These are phyloP conservation scores for Beroe forskalii DNA, from an alignment of 37 sponge, comb jelly and placozoan genomes.

Conservation along the genomic window DNA sequence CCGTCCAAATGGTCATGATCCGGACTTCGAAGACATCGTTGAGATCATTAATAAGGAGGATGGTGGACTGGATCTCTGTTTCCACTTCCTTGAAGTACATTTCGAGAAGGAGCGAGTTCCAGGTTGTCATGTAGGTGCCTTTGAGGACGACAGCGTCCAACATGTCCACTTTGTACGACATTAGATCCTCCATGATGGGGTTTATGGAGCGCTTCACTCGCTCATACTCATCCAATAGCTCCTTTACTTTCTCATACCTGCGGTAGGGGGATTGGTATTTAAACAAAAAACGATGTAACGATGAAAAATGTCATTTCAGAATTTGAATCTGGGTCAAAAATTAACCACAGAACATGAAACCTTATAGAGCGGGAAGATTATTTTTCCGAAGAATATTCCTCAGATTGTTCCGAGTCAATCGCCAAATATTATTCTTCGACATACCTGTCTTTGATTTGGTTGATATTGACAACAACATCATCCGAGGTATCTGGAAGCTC, in stretches of 20 bases:
- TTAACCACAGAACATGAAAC: no score
- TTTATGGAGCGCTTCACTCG: conserved; percentile 3
- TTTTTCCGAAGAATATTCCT: not conserved
- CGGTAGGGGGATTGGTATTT: not conserved
- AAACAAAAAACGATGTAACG: not conserved
- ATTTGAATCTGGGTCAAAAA: no score
- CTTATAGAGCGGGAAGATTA: no score
- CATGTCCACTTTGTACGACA: conserved; percentile 56
- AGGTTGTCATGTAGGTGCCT: conserved; percentile 50
- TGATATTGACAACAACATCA: conserved; percentile 35
- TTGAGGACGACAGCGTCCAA: conserved; percentile 45
- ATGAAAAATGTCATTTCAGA: not conserved
- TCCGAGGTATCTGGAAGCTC: conserved; percentile 34
- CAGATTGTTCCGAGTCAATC: no score
- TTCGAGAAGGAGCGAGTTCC: conserved; percentile 50
- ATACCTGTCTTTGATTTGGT: conserved; percentile 23
- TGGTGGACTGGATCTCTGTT: not conserved
- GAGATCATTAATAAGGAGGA: conserved; percentile 43
- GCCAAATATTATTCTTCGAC: no score
- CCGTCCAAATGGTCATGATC: conserved; percentile 34
- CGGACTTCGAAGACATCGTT: conserved; percentile 56
- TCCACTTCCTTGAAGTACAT: conserved; percentile 56
- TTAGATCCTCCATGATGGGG: conserved; percentile 55
- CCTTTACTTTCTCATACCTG: conserved; percentile 36
- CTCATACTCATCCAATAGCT: conserved; percentile 7